Evolutionary conservation across 1,140 invertebrate genomes (phyloP).

Genomic region (Drosophila tani): DNA sequence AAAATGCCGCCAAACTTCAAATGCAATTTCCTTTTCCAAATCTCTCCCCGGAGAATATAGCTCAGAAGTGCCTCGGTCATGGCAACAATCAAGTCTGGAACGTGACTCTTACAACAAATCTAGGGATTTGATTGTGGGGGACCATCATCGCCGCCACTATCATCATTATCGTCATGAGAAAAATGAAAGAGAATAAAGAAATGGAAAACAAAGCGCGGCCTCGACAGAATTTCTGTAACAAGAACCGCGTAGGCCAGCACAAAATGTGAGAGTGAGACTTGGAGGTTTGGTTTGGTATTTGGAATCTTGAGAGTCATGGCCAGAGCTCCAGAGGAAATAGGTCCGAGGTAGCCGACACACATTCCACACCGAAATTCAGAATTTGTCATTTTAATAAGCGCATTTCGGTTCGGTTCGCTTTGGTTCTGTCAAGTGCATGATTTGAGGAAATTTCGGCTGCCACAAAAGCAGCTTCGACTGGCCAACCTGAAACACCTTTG

Average conservation of each 20-base stretch:
- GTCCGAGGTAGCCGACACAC: constrained; percentile 13
- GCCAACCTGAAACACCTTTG: constrained; percentile 30
- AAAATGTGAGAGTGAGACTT: constrained; percentile 46
- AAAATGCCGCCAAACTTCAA: constrained; percentile 48
- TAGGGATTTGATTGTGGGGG: constrained; percentile 56
- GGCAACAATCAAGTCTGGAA: constrained; percentile 55
- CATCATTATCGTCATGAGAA: constrained; percentile 22
- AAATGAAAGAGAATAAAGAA: constrained; percentile 21
- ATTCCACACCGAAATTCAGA: constrained; percentile 36
- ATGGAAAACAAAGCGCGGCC: constrained; percentile 54
- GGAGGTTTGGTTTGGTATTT: constrained; percentile 49
- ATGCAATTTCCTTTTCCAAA: constrained; percentile 39
- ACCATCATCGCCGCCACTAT: constrained; percentile 26
- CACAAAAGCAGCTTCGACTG: constrained; percentile 20
- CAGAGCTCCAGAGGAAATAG: constrained; percentile 28
- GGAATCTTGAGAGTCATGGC: constrained; percentile 68
- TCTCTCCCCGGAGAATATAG: constrained; percentile 15
- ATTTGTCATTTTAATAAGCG: constrained; percentile 81
- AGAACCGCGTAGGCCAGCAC: constrained; percentile 65
- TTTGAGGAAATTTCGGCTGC: constrained; percentile 30
- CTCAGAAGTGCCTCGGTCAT: constrained; percentile 38
- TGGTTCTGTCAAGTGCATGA: constrained; percentile 62
- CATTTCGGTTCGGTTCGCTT: constrained; percentile 45
- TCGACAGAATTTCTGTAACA: constrained; percentile 58
- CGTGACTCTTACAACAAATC: constrained; percentile 73